phyloP scores from a whole-genome alignment of 1,140 invertebrate genomes.

The Ceratina australensis region DNA sequence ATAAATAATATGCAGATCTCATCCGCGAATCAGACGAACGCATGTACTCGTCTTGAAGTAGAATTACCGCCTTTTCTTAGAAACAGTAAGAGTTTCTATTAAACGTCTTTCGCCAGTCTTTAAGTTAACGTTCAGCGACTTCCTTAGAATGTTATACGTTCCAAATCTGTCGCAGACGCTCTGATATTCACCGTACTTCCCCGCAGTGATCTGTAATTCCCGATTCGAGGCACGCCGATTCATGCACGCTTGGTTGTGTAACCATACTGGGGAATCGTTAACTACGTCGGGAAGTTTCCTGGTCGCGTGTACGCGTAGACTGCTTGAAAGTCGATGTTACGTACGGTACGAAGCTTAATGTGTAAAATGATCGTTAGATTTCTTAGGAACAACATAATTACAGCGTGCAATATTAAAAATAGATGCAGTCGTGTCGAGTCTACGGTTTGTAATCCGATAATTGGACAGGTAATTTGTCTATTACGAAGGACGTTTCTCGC shows the following conservation, averaged over 20 bases:
- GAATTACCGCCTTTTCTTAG: too few species aligned
- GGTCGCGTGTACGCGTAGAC: neutral
- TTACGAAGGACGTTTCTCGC: neutral
- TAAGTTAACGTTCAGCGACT: too few species aligned
- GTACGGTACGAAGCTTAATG: neutral
- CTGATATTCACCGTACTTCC: conserved; percentile 4
- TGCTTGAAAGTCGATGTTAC: neutral
- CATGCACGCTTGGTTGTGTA: neutral
- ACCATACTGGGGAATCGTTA: conserved; percentile 3
- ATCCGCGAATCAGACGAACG: neutral
- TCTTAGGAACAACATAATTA: neutral
- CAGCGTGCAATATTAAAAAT: too few species aligned
- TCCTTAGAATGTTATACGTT: too few species aligned
- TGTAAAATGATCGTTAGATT: neutral
- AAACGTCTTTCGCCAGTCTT: too few species aligned
- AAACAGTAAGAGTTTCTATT: too few species aligned
- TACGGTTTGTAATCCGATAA: too few species aligned
- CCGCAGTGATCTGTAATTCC: neutral
- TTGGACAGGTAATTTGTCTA: neutral
- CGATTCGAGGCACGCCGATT: neutral
- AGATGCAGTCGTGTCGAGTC: too few species aligned
- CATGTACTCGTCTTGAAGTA: too few species aligned
- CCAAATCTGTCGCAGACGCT: neutral
- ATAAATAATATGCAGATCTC: conserved; percentile 43
- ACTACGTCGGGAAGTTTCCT: neutral